These are phyloP conservation scores for Watsonalla cultraria DNA, from an alignment of 2,888 invertebrate species.

Conservation along the genomic window DNA sequence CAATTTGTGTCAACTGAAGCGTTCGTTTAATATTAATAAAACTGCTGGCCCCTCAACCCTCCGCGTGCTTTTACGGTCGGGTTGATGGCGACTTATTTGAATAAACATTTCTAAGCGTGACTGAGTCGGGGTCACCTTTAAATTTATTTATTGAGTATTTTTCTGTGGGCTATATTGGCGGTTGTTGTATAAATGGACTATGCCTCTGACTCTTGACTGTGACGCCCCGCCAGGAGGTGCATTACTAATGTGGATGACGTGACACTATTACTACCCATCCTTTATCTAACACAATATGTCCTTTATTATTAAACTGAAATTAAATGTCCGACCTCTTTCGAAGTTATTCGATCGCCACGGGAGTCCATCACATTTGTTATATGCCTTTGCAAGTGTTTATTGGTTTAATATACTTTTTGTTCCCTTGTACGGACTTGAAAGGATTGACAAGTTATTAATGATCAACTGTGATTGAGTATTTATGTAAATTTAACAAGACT, in stretches of 20 bases:
- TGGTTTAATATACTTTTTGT: slow-evolving; percentile 54
- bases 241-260: slow-evolving; percentile 71
- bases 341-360: slow-evolving; percentile 67
- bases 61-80: slow-evolving; percentile 71
- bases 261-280: slow-evolving; percentile 73
- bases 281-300: slow-evolving; percentile 74
- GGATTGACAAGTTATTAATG: slow-evolving; percentile 50
- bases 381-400: slow-evolving; percentile 57
- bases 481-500: not conserved
- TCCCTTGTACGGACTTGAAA: slow-evolving; percentile 41
- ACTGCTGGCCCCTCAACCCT: slow-evolving; percentile 70
- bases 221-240: slow-evolving; percentile 64
- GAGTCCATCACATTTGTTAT: slow-evolving; percentile 62
- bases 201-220: slow-evolving; percentile 21
- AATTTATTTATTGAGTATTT: slow-evolving; percentile 62
- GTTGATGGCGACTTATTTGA: slow-evolving; percentile 75
- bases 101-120: slow-evolving; percentile 71
- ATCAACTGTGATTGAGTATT: slow-evolving; percentile 4
- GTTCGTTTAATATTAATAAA: slow-evolving; percentile 78
- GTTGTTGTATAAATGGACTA: slow-evolving; percentile 28
- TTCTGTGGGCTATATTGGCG: slow-evolving; percentile 30
- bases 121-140: slow-evolving; percentile 46
- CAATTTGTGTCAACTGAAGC: slow-evolving; percentile 76
- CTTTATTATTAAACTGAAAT: slow-evolving; percentile 72
- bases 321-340: slow-evolving; percentile 65